Conservation (phyloP, 2,113 vertebrate genomes). For the Hemicordylus capensis region DNA sequence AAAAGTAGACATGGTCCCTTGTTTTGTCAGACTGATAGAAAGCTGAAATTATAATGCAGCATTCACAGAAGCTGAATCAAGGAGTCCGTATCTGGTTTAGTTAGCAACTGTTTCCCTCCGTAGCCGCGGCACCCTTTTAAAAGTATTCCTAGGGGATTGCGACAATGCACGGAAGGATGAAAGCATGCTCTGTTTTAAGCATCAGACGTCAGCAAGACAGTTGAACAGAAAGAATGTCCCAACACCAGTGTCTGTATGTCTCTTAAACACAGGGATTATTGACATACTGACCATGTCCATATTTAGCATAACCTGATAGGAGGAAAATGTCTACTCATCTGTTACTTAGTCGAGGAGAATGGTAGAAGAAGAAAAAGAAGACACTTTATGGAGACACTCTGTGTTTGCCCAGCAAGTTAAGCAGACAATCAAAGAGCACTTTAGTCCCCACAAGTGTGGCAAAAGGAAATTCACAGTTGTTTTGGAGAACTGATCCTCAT, state of each 20-base stretch:
- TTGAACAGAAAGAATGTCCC: conserved; percentile 93
- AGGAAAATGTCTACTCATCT: conserved; percentile 58
- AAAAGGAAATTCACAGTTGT: background rate
- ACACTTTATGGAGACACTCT: background rate
- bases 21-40: conserved; percentile 60
- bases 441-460: conserved; percentile 28
- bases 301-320: conserved; percentile 80
- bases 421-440: conserved; percentile 43
- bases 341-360: background rate
- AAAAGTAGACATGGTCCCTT: conserved; percentile 89
- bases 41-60: conserved; percentile 53
- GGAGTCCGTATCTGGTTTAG: conserved; percentile 52
- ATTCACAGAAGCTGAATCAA: conserved; percentile 66
- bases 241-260: conserved; percentile 78
- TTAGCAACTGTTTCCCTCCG: conserved; percentile 79
- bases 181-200: conserved; percentile 92
- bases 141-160: conserved; percentile 77
- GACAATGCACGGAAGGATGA: conserved; percentile 87
- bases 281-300: conserved; percentile 80
- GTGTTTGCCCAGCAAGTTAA: conserved; percentile 19
- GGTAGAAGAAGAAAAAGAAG: conserved; percentile 39
- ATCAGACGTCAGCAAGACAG: conserved; percentile 87
- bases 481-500: background rate
- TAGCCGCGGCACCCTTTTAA: conserved; percentile 87
- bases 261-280: conserved; percentile 80